Evolutionary conservation across 2,113 vertebrate genomes (phyloP).

Genomic region (Peucedramus taeniatus): DNA sequence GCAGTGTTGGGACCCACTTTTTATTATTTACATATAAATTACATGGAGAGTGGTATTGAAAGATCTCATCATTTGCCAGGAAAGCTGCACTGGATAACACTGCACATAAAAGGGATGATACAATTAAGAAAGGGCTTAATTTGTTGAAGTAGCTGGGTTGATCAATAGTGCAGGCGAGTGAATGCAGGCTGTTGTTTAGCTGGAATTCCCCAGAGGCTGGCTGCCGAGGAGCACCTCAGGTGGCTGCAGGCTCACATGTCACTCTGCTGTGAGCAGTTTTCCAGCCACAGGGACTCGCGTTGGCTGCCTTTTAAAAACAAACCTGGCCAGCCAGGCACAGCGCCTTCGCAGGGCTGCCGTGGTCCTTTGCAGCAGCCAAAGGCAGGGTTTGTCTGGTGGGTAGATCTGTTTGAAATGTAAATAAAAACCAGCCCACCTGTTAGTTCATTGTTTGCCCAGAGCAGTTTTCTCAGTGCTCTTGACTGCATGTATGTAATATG

Average conservation of each 20-base stretch:
- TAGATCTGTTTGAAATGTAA: background rate
- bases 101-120: background rate
- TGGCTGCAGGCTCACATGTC: background rate
- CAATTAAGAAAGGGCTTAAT: slow-evolving; percentile 50
- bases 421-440: background rate
- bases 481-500: background rate
- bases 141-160: slow-evolving; percentile 28
- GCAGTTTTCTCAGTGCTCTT: background rate
- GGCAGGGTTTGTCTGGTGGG: background rate
- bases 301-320: background rate
- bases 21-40: slow-evolving; percentile 75
- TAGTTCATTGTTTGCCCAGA: background rate
- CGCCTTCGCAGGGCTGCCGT: background rate
- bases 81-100: slow-evolving; percentile 14
- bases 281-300: rapidly evolving
- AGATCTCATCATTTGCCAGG: slow-evolving; percentile 45
- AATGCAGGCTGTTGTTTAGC: background rate
- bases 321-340: background rate
- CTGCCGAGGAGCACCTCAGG: slow-evolving; percentile 13
- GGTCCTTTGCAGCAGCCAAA: background rate
- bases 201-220: background rate
- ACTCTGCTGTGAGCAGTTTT: background rate
- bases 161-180: background rate
- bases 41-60: slow-evolving; percentile 56
- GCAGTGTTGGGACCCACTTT: slow-evolving; percentile 52